These are phyloP conservation scores for Phalera bucephala DNA, from an alignment of 2,888 invertebrate genomes.

Conservation along the genomic window DNA sequence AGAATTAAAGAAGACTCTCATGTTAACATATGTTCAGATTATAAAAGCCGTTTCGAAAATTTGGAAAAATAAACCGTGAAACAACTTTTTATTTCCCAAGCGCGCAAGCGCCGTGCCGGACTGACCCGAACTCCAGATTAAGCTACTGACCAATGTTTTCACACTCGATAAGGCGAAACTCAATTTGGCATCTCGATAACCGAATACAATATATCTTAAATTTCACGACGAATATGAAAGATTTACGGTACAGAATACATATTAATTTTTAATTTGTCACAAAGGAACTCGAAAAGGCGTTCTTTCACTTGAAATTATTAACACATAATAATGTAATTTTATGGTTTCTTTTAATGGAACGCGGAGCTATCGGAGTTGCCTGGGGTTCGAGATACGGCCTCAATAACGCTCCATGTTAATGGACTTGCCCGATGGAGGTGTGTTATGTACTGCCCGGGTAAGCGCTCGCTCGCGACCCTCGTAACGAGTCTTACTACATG, in stretches of 20 bases:
- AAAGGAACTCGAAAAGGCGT: conserved; percentile 45
- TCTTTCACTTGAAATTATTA: conserved; percentile 77
- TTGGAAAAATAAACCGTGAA: conserved; percentile 43
- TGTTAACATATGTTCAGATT: conserved; percentile 43
- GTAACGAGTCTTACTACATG: conserved; percentile 18
- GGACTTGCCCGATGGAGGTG: conserved; percentile 54
- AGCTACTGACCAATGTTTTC: conserved; percentile 52
- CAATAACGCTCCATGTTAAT: conserved; percentile 75
- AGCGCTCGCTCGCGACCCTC: conserved; percentile 12
- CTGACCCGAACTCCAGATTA: conserved; percentile 39
- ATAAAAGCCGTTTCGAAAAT: conserved; percentile 40
- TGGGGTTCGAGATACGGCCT: conserved; percentile 64
- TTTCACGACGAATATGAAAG: conserved; percentile 43
- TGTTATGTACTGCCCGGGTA: conserved; percentile 32
- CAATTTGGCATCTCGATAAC: conserved; percentile 45
- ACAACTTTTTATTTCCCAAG: conserved; percentile 41
- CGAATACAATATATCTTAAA: conserved; percentile 41
- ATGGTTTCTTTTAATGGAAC: conserved; percentile 80
- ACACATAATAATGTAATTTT: conserved; percentile 82
- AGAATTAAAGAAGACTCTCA: conserved; percentile 47
- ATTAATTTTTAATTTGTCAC: conserved; percentile 66
- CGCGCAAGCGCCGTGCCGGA: conserved; percentile 20
- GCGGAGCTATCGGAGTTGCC: conserved; percentile 65
- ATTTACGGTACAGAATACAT: conserved; percentile 47
- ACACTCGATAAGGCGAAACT: conserved; percentile 51